Evolutionary conservation across 2,888 invertebrate species (phyloP).

Genomic region (Omphaloscelis lunosa): DNA sequence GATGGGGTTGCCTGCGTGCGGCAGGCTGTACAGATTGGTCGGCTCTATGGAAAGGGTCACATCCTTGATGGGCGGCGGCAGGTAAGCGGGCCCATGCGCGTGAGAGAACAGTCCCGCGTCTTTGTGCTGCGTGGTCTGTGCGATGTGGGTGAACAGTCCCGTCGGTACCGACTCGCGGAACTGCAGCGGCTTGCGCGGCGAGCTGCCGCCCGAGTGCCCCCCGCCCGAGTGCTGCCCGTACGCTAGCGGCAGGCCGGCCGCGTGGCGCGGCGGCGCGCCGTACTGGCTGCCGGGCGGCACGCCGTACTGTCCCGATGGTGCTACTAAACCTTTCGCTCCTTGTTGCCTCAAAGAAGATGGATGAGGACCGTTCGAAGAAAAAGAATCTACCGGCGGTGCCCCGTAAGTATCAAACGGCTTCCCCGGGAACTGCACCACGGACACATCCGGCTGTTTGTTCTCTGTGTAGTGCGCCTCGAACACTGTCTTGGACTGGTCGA

Average conservation of each 20-base stretch:
- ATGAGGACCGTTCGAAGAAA: constrained; percentile 84
- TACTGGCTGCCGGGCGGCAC: constrained; percentile 90
- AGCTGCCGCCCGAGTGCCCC: constrained; percentile 83
- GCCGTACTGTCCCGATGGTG: constrained; percentile 92
- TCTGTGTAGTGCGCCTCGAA: constrained; percentile 89
- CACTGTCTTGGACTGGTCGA: constrained; percentile 88
- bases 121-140: constrained; percentile 91
- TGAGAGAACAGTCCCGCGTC: constrained; percentile 86
- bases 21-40: constrained; percentile 88
- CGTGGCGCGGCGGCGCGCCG: constrained; percentile 82
- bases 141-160: constrained; percentile 92
- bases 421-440: constrained; percentile 70
- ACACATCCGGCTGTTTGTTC: constrained; percentile 73
- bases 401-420: constrained; percentile 82
- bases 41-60: constrained; percentile 85
- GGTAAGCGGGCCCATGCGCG: constrained; percentile 89
- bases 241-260: constrained; percentile 82
- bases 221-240: constrained; percentile 87
- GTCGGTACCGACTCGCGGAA: constrained; percentile 94
- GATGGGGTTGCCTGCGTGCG: constrained; percentile 85
- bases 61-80: constrained; percentile 92
- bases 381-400: constrained; percentile 86
- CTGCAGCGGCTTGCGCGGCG: constrained; percentile 92
- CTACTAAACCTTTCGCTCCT: constrained; percentile 89
- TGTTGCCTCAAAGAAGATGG: constrained; percentile 82